Evolutionary conservation across 1,140 invertebrate genomes (phyloP).

Genomic region (Cherax quadricarinatus): DNA sequence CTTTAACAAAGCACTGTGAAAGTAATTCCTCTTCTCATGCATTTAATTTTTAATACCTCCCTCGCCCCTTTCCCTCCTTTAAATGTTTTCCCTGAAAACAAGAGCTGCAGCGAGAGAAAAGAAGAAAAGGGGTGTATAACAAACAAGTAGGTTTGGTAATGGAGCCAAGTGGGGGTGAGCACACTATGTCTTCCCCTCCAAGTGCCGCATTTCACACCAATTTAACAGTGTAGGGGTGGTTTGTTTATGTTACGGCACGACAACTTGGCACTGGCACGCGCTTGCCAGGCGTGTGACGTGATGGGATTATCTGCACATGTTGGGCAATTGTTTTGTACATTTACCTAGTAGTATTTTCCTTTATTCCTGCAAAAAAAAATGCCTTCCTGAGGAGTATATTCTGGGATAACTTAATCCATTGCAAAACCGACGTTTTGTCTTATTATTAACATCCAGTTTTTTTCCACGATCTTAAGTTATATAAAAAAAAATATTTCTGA

Average conservation of each 20-base stretch:
- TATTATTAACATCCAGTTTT: too few relatives aligned
- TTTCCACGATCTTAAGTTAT: too few relatives aligned
- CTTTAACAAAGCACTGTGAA: too few relatives aligned
- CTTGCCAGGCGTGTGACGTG: background rate
- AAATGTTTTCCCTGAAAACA: background rate
- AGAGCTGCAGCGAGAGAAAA: background rate
- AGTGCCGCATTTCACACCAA: conserved; percentile 47
- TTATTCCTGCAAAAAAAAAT: too few relatives aligned
- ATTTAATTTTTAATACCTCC: background rate
- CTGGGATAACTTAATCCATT: too few relatives aligned
- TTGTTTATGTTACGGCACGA: conserved; percentile 46
- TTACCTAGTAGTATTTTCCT: too few relatives aligned
- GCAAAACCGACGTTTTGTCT: too few relatives aligned
- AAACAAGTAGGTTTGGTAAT: conserved; percentile 23
- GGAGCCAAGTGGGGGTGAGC: background rate
- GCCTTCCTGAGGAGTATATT: too few relatives aligned
- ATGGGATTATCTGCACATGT: background rate
- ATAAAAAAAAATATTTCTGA: too few relatives aligned
- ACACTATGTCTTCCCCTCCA: background rate
- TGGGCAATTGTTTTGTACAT: background rate
- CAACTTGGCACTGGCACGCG: background rate
- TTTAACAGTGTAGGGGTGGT: conserved; percentile 40
- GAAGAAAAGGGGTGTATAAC: background rate
- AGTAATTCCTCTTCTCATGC: too few relatives aligned
- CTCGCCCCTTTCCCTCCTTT: background rate